Percentiles rank a stretch among this genome's conserved stretches.
phyloP scores from a whole-genome alignment of 1,140 invertebrate species.

The Cyclina sinensis region DNA sequence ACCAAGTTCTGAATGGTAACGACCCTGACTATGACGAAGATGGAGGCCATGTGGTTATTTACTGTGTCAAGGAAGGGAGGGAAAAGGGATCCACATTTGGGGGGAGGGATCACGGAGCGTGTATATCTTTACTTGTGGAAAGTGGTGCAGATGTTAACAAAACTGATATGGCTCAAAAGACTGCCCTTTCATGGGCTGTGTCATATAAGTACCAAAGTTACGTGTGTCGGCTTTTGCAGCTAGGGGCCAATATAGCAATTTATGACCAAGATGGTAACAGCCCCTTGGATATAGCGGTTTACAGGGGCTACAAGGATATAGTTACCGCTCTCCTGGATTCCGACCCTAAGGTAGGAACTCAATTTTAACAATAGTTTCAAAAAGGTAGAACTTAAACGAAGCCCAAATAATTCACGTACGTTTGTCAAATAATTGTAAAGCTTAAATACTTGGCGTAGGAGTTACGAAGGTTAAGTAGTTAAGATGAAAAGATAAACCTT shows the following conservation, averaged over 20 bases:
- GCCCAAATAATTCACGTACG: too few species aligned
- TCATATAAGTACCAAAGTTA: slow-evolving; percentile 22
- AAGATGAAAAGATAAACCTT: not conserved
- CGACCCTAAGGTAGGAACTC: slow-evolving; percentile 46
- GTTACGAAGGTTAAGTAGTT: not conserved
- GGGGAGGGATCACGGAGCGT: slow-evolving; percentile 39
- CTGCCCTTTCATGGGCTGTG: slow-evolving; percentile 56
- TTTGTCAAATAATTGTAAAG: too few species aligned
- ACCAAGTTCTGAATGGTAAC: slow-evolving; percentile 11
- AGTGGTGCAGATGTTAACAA: slow-evolving; percentile 55
- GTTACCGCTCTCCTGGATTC: slow-evolving; percentile 30
- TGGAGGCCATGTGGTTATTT: slow-evolving; percentile 46
- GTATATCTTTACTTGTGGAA: slow-evolving; percentile 22
- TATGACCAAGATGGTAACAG: slow-evolving; percentile 52
- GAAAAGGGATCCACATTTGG: slow-evolving; percentile 34
- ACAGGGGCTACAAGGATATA: slow-evolving; percentile 38
- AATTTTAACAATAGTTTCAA: too few species aligned
- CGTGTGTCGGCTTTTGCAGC: slow-evolving; percentile 32
- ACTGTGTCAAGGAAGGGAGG: slow-evolving; percentile 45
- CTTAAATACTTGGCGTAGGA: not conserved
- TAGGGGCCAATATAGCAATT: slow-evolving; percentile 36
- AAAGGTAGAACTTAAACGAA: too few species aligned
- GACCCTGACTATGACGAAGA: slow-evolving; percentile 58
- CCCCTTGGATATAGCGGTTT: slow-evolving; percentile 52
- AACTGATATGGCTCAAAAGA: slow-evolving; percentile 19